Percentiles rank a stretch among this genome's conserved stretches.
These are phyloP conservation scores for Eurois occulta DNA, from an alignment of 2,888 invertebrate species.

Conservation along the genomic window DNA sequence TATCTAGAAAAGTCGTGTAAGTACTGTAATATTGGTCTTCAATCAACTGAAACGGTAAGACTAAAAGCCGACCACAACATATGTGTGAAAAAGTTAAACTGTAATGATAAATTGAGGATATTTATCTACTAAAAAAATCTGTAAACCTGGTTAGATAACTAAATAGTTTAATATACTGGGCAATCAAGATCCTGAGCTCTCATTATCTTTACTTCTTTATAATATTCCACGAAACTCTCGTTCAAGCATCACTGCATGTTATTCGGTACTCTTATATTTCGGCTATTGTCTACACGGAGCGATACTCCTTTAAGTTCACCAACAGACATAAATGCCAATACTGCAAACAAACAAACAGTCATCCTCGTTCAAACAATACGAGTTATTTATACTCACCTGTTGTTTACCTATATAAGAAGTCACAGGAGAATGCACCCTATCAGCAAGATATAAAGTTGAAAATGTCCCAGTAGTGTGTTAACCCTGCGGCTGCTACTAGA, in stretches of 20 bases:
- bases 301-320: neutral
- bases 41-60: neutral
- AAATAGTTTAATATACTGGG: neutral
- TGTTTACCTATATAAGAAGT: conserved; percentile 33
- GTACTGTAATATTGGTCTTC: neutral
- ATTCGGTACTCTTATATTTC: neutral
- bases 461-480: neutral
- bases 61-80: neutral
- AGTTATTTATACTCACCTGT: conserved; percentile 60
- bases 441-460: conserved; percentile 12
- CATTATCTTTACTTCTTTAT: neutral
- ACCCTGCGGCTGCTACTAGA: conserved; percentile 36
- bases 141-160: neutral
- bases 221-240: neutral
- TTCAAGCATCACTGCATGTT: neutral
- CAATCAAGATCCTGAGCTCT: neutral
- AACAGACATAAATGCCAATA: conserved; percentile 29
- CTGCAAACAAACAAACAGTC: conserved; percentile 41
- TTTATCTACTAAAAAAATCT: neutral
- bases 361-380: conserved; percentile 58
- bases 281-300: conserved; percentile 15
- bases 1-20: neutral
- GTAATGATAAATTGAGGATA: neutral
- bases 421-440: conserved; percentile 25
- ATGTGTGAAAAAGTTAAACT: neutral